These are phyloP conservation scores for Epiperipatus broadwayi DNA, from an alignment of 2,888 invertebrate species.

Conservation along the genomic window DNA sequence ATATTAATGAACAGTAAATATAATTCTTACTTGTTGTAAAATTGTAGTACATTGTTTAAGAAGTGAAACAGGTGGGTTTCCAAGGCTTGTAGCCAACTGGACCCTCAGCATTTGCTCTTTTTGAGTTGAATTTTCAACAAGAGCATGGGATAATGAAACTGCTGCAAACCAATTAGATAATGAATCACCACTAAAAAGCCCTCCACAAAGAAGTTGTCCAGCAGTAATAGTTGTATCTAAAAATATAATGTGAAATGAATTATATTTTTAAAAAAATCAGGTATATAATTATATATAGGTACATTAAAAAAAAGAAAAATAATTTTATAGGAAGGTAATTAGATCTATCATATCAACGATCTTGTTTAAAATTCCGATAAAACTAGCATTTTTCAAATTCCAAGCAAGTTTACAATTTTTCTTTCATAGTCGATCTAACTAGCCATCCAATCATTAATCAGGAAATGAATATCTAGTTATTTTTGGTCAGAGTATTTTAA, in stretches of 20 bases:
- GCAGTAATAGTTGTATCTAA: slow-evolving; percentile 33
- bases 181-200: slow-evolving; percentile 66
- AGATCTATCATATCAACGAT: background rate
- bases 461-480: too few relatives aligned
- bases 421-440: too few relatives aligned
- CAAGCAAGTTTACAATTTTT: too few relatives aligned
- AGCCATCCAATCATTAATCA: too few relatives aligned
- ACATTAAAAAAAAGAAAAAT: too few relatives aligned
- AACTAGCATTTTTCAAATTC: too few relatives aligned
- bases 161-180: slow-evolving; percentile 90
- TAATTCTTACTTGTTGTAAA: slow-evolving; percentile 45
- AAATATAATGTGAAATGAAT: slow-evolving; percentile 4
- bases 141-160: slow-evolving; percentile 67
- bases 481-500: too few relatives aligned
- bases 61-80: slow-evolving; percentile 65
- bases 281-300: too few relatives aligned
- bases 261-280: background rate
- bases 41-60: slow-evolving; percentile 69
- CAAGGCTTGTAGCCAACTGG: slow-evolving; percentile 61
- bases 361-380: too few relatives aligned
- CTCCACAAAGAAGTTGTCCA: slow-evolving; percentile 80
- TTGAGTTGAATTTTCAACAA: slow-evolving; percentile 50
- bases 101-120: slow-evolving; percentile 82
- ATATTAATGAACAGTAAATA: background rate
- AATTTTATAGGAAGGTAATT: too few relatives aligned